phyloP scores from a whole-genome alignment of 30 jellyfish, hydroid and myxozoan genomes.

The Sanderia malayensis region DNA sequence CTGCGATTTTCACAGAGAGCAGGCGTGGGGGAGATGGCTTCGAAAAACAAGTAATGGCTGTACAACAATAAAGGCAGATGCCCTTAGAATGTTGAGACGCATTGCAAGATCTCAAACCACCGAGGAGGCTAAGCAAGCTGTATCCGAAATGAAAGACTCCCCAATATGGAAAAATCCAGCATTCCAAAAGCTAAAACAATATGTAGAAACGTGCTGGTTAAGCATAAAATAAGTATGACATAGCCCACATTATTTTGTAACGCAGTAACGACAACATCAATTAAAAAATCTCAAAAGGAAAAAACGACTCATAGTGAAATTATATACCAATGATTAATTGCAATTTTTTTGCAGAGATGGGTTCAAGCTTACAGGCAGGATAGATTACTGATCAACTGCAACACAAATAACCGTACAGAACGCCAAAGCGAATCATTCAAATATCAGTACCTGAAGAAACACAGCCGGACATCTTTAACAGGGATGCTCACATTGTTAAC shows the following conservation, averaged over 20 bases:
- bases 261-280: too few species aligned
- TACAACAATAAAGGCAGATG: not conserved
- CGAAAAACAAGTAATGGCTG: constrained; percentile 3
- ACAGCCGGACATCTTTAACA: constrained; percentile 20
- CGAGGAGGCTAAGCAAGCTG: constrained; percentile 23
- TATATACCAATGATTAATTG: too few species aligned
- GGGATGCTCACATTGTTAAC: constrained; percentile 7
- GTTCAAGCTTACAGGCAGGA: constrained; percentile 52
- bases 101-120: constrained; percentile 19
- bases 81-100: not conserved
- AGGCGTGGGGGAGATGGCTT: constrained; percentile 34
- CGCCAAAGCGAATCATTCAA: constrained; percentile 62
- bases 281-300: too few species aligned
- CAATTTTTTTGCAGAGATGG: constrained; percentile 54
- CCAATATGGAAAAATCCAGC: not conserved
- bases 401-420: constrained; percentile 67
- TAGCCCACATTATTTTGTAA: not conserved
- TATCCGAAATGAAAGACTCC: not conserved
- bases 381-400: constrained; percentile 22
- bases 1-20: constrained; percentile 22
- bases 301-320: too few species aligned
- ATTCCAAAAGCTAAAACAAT: not conserved
- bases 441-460: constrained; percentile 41
- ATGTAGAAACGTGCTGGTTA: constrained; percentile 16
- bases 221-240: not conserved